Evolutionary conservation across 2,113 vertebrate species (phyloP), one percentile per base, ranked within the genome.

Genomic region (Lasiurus borealis): DNA sequence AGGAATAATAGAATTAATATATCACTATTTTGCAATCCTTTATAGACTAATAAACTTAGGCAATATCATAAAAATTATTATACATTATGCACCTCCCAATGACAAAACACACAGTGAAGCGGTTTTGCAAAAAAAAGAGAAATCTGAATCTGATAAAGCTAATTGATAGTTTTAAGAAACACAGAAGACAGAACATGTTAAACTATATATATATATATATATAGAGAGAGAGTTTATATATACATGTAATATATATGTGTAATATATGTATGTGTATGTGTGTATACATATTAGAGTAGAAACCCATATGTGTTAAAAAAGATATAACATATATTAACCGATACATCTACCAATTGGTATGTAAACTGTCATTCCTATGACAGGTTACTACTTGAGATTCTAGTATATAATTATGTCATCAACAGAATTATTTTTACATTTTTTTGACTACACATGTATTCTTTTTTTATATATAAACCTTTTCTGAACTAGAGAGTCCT

Each of bases 311-410:
- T 78, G 62, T 73, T 88, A 88, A 44, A 81, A 92, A 48, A 83
- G 9, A 83, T 78, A 48, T 86, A 86, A 86, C 27, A 86, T 29
- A 59, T 64, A 86, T 31, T 86, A 86, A 86, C n/a, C 77, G 52
- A 66, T 29, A 59, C 57, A 86, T 29, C 52, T 64, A 25, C 46
- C 4, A 44, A 54, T 57, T 57, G 19, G 54, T 57, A 19, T 57
- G 54, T 57, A 57, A 57, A 18, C 54, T 57, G 54, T 57, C 19
- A 57, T 21, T 50, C 15, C 50, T 52, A 18, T 52, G 16, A 52
- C 15, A 52, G 52, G 16, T 52, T 52, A 52, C 52, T 52, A 16
- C 52, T 52, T 52, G 52, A 52, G 52, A 52, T 16, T 57, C 18
- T 57, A 57, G 54, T 57, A 21, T 57, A 57, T 57, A 57, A 57